Conservation (phyloP, 2,797 vertebrate species). For the Mormyrops boulengeri region DNA sequence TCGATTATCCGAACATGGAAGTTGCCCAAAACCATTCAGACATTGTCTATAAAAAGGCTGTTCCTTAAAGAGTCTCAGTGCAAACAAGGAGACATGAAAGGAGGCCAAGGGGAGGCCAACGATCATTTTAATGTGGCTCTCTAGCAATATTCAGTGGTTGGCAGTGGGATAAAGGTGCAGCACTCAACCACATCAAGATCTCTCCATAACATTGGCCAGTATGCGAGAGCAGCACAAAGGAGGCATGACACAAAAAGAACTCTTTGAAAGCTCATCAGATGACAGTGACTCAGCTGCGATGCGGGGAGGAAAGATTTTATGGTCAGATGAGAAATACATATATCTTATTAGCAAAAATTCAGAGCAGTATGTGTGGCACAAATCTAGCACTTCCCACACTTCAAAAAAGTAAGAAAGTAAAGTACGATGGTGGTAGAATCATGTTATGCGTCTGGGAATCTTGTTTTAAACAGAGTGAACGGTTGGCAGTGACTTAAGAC, state of each 20-base stretch:
- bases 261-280: background rate
- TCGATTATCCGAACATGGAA: background rate
- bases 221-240: background rate
- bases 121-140: background rate
- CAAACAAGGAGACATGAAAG: background rate
- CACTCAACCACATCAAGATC: background rate
- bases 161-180: background rate
- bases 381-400: background rate
- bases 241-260: background rate
- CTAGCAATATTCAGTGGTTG: background rate
- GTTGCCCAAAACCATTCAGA: background rate
- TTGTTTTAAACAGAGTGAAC: background rate
- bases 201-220: background rate
- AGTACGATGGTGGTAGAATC: background rate
- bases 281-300: background rate
- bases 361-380: background rate
- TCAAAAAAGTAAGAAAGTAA: background rate
- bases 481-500: background rate
- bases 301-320: background rate
- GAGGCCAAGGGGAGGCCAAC: background rate
- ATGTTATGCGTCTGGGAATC: background rate
- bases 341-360: background rate
- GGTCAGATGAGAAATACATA: background rate
- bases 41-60: background rate
- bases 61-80: background rate